Evolutionary conservation across 2,113 vertebrate genomes (phyloP).

Genomic region (Argyrosomus japonicus): DNA sequence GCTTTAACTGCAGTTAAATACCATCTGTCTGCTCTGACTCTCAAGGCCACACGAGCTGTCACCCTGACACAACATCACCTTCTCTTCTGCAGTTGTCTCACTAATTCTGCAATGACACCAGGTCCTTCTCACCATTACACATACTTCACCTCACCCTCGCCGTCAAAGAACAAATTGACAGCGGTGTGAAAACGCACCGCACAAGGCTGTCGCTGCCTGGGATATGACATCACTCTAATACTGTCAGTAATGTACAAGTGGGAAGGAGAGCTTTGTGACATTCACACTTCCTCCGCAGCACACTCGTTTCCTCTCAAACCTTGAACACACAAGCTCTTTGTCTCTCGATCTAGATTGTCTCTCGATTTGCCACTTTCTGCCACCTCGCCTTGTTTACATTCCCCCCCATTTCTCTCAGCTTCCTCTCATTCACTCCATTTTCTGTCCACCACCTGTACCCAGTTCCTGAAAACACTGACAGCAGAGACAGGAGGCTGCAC

Average conservation of each 20-base stretch:
- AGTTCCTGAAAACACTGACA: conserved; percentile 61
- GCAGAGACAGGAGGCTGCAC: conserved; percentile 40
- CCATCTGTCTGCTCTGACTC: conserved; percentile 12
- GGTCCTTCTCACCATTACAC: conserved; percentile 31
- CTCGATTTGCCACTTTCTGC: conserved; percentile 22
- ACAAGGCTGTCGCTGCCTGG: neutral
- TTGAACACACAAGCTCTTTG: conserved; percentile 8
- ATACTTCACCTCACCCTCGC: conserved; percentile 21
- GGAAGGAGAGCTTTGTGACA: conserved; percentile 26
- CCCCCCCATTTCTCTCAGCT: conserved; percentile 3
- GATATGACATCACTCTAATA: conserved; percentile 40
- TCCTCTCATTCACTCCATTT: neutral
- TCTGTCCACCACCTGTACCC: conserved; percentile 46
- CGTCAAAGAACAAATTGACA: conserved; percentile 36
- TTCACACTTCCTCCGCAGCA: conserved; percentile 33
- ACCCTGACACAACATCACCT: conserved; percentile 28
- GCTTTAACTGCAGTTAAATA: conserved; percentile 27
- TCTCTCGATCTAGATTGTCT: conserved; percentile 25
- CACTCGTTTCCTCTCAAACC: conserved; percentile 42
- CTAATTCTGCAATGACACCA: conserved; percentile 33
- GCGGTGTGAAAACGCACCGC: neutral
- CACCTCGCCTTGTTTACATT: conserved; percentile 22
- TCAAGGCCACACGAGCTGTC: neutral
- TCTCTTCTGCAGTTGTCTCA: conserved; percentile 29
- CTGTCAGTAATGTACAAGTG: conserved; percentile 14